Base-by-base conservation (phyloP, 2,797 vertebrate genomes). In the Trachurus trachurus region DNA sequence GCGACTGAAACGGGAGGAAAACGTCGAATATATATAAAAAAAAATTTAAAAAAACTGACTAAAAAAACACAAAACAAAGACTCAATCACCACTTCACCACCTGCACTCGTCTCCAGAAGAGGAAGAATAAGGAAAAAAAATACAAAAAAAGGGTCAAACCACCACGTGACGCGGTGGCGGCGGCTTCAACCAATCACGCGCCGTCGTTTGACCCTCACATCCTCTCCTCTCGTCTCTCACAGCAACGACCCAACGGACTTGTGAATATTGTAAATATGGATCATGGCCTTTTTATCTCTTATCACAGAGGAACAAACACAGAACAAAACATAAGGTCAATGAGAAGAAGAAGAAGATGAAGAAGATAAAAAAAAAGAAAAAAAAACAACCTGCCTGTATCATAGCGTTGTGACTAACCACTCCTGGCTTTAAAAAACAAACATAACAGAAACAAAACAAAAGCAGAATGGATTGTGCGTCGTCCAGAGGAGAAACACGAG, bases 181-280 rank as follows among this genome's bases (percentile, higher is more conserved):
- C n/a, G n/a, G 66, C 63, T 81, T 56, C n/a, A 71, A 68, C 68
- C 88, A 77, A 66, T 68, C 80, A 44, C 34, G 49, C 34, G 2
- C 78, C 61, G 52, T 66, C 44, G 73, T 65, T 50, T 63, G 94
- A 93, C 93, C 91, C 2, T 29, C 22, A 1, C n/a, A 54, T 60
- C 73, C 0, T 26, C 26, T 26, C 26, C 1, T 26, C 26, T 26
- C 26, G 1, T 3, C 1, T 26, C 26, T 66, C 70, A 92, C 94
- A 84, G 90, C 79, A 91, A 76, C 5, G 90, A 95, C 87, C 80
- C 9, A 92, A 95, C 44, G 83, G 80, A 89, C 90, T 90, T 99
- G 96, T 99, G 93, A 90, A 99, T 97, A 98, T 90, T 99, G 98
- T 99, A 98, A 96, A 99, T 98, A 99, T 58, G 64, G 94, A 88